Percentiles rank a stretch among this genome's conserved stretches.
Conservation (phyloP, 2,113 vertebrate species). For the Tiliqua scincoides region DNA sequence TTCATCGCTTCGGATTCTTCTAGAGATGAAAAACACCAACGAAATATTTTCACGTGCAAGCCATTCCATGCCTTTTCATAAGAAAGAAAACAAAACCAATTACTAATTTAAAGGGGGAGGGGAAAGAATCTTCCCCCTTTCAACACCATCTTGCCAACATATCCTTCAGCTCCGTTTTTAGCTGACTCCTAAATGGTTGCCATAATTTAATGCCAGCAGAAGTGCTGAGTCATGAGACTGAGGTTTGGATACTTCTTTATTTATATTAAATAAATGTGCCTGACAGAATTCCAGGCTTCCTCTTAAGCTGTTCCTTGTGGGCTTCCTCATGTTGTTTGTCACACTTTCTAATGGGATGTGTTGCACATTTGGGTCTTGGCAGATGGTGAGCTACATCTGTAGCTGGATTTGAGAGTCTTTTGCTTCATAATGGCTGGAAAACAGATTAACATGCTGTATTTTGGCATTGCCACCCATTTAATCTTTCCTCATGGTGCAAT, state of each 20-base stretch:
- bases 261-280: constrained; percentile 67
- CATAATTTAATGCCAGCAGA: constrained; percentile 57
- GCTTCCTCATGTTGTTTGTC: constrained; percentile 13
- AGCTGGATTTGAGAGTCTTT: neutral
- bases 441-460: neutral
- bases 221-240: constrained; percentile 69
- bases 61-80: neutral
- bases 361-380: constrained; percentile 19
- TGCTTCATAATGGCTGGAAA: constrained; percentile 18
- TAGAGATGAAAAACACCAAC: neutral
- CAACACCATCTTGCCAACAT: constrained; percentile 29
- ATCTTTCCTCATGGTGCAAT: constrained; percentile 28
- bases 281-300: constrained; percentile 55
- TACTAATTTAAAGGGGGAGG: neutral
- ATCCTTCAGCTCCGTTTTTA: constrained; percentile 47
- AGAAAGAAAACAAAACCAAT: neutral
- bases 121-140: constrained; percentile 11
- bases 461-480: constrained; percentile 31
- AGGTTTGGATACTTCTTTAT: constrained; percentile 59
- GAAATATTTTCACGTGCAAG: neutral
- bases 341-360: neutral
- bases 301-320: constrained; percentile 20
- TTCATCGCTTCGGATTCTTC: neutral
- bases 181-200: constrained; percentile 50
- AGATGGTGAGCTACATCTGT: constrained; percentile 11